Base-by-base conservation (phyloP, 2,113 vertebrate species). In the Gobiocypris rarus region DNA sequence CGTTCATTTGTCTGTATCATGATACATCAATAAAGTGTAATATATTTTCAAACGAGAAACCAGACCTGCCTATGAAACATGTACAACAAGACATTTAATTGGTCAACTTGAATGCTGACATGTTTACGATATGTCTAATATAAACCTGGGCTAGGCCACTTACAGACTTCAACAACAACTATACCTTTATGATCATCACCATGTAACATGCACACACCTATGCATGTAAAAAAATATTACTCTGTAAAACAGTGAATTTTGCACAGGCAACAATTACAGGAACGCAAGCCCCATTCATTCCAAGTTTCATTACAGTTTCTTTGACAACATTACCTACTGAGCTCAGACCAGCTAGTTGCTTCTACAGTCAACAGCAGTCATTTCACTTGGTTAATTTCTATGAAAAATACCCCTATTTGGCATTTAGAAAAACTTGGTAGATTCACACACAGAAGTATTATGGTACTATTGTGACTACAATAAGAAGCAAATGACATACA, bases 251-350 rank as follows among this genome's bases (percentile, higher is more conserved):
- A 22, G 52, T 38, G 34, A 58, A 41, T 38, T 56, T 38, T 52
- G 73, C 24, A 4, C 22, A 19, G 73, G 48, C 76, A 70, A 74
- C 65, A 83, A 45, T 76, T 26, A 70, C 41, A 78, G n/a, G 14
- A n/a, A 45, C 34, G 43, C 28, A 38, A 54, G 43, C 15, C 41
- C 0, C 41, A 65, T 14, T 65, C 17, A 80, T 13, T 31, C 5
- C 15, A 34, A 31, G 75, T 43, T 76, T 61, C 34, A 41, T 38
- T 24, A 3, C 5, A 43, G 3, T 24, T 4, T 77, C 34, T 15
- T n/a, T 45, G 54, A 58, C n/a, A 59, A 10, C 38, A 78, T 61
- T 61, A 45, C 38, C 19, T 61, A 43, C 43, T 78, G 14, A 61
- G 38, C 75, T 10, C 7, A 17, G 11, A 45, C 8, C n/a, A 78